Evolutionary conservation across 2,113 vertebrate genomes (phyloP).

Genomic region (Forbesichthys papilliferus): DNA sequence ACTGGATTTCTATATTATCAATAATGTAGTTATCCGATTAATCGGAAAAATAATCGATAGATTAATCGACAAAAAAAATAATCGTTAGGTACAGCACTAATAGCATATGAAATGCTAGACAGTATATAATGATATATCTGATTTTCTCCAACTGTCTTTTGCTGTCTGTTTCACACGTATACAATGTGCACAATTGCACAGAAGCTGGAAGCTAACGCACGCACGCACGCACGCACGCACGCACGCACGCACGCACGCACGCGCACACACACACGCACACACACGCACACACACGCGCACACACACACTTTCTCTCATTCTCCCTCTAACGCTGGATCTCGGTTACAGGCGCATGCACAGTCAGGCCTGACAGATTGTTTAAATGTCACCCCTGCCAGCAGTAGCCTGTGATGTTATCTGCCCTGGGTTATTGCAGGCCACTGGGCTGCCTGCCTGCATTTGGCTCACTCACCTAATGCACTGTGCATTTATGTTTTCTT

Average conservation of each 20-base stretch:
- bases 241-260: slow-evolving; percentile 9
- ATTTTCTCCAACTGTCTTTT: background rate
- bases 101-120: too few species aligned
- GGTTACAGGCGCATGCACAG: slow-evolving; percentile 57
- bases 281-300: slow-evolving; percentile 8
- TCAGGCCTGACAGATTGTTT: slow-evolving; percentile 69
- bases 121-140: too few species aligned
- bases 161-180: background rate
- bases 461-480: slow-evolving; percentile 24
- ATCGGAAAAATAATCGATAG: too few species aligned
- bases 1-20: too few species aligned
- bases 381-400: slow-evolving; percentile 72
- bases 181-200: background rate
- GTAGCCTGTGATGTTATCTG: slow-evolving; percentile 65
- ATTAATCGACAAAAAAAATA: too few species aligned
- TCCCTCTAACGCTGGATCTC: slow-evolving; percentile 11
- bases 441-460: slow-evolving; percentile 21
- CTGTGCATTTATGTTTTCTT: slow-evolving; percentile 11
- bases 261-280: slow-evolving; percentile 25
- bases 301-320: slow-evolving; percentile 12
- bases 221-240: slow-evolving; percentile 8
- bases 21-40: too few species aligned
- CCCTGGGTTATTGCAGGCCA: slow-evolving; percentile 59
- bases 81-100: too few species aligned
- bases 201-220: background rate